Base-by-base conservation (phyloP, 1,140 invertebrate species). In the Oscheius sp. region DNA sequence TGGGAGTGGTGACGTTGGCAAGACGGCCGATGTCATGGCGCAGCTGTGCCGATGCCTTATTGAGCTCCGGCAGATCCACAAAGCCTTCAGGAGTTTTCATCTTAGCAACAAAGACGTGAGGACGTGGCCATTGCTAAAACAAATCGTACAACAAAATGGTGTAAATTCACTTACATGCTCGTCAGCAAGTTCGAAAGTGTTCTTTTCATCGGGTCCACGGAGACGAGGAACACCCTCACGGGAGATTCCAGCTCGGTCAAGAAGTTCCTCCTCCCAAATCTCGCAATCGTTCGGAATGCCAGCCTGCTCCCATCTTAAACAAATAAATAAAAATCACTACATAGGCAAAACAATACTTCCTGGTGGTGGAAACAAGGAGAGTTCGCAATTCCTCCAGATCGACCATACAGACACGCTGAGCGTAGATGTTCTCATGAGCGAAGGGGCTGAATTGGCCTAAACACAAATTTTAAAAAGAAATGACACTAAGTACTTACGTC, bases 191-290 rank as follows among this genome's bases (percentile, higher is more conserved):
- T 73, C 71, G 1, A 26, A 10, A 26, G 63, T 73, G 18, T 62
- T 35, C 23, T 36, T 31, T 26, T 59, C 45, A 31, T 52, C 20
- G 2, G 31, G 31, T 61, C 36, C 58, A 10, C 10, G 3, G 10
- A 59, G 32, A 20, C 46, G 32, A 32, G 46, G 36, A 20, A 29
- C 67, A 36, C n/a, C 36, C 34, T 71, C 28, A 35, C 62, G 49
- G 3, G 34, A 32, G 2, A 67, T 61, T 28, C 72, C 72, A 7
- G 65, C 72, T 20, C 36, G 59, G 10, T 74, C 72, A 15, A 74
- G 23, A 15, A 74, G 38, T 38, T 74, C 72, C 26, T 74, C 52
- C 29, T 74, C 72, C 72, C 72, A 74, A 10, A 67, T 13, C 36
- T 74, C 72, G 4, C 35, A 29, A 3, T 10, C 13, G 35, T 1